Evolutionary conservation across 2,113 vertebrate species (phyloP).

Genomic region (Holacanthus passer): DNA sequence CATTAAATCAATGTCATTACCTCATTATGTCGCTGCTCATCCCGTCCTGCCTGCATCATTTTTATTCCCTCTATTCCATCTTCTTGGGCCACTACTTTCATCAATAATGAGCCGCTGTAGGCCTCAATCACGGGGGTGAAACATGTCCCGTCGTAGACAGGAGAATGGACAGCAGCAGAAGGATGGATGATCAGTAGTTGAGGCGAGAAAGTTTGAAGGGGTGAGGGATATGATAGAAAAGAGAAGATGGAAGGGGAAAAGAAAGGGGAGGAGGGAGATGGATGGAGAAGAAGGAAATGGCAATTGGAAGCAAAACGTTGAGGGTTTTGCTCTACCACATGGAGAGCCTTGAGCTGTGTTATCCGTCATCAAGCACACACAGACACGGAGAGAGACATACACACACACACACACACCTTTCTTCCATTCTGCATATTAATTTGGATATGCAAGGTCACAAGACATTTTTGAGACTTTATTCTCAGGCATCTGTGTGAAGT

Average conservation of each 20-base stretch:
- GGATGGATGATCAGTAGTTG: constrained; percentile 17
- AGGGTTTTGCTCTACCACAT: neutral
- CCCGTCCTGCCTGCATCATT: constrained; percentile 1
- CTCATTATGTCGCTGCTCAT: constrained; percentile 1
- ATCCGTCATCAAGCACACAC: constrained; percentile 33
- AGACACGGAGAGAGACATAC: constrained; percentile 19
- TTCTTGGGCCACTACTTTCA: constrained; percentile 14
- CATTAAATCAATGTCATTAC: constrained; percentile 12
- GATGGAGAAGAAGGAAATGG: constrained; percentile 8
- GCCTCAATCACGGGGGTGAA: constrained; percentile 14
- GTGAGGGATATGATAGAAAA: neutral
- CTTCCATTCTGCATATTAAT: constrained; percentile 27
- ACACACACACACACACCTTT: neutral
- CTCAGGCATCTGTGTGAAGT: neutral
- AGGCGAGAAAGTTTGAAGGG: neutral
- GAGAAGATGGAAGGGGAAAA: neutral
- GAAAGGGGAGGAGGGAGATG: neutral
- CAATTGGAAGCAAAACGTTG: constrained; percentile 27
- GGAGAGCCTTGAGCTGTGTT: constrained; percentile 13
- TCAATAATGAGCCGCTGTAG: constrained; percentile 43
- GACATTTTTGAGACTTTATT: neutral
- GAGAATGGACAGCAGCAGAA: constrained; percentile 7
- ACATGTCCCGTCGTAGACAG: neutral
- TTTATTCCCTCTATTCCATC: constrained; percentile 43
- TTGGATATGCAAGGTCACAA: constrained; percentile 32